These are phyloP conservation scores for Melanotaenia nigrans DNA, from an alignment of 2,797 vertebrate genomes.

Conservation along the genomic window DNA sequence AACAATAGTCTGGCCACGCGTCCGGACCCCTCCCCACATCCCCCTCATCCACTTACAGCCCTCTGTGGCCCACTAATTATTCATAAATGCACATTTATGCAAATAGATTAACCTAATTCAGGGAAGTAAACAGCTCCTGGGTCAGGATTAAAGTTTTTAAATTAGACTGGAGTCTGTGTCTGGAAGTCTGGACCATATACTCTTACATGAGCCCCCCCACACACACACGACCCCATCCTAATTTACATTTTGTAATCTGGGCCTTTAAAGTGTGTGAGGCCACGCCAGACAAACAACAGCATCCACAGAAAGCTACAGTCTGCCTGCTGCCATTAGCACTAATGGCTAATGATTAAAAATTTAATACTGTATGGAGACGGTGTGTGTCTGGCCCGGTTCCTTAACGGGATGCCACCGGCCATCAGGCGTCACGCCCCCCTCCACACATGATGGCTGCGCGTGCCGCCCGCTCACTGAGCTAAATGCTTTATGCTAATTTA, in stretches of 20 bases:
- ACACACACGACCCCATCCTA: constrained; percentile 23
- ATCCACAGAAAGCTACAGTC: constrained; percentile 55
- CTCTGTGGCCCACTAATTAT: constrained; percentile 81
- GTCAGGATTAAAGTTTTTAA: constrained; percentile 81
- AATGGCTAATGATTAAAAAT: constrained; percentile 77
- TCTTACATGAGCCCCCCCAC: constrained; percentile 33
- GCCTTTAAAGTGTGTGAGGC: constrained; percentile 54
- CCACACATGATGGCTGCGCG: constrained; percentile 26
- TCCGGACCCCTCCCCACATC: constrained; percentile 15
- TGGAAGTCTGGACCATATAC: constrained; percentile 72
- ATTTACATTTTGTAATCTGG: constrained; percentile 74
- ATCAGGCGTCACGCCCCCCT: constrained; percentile 24
- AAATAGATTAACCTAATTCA: constrained; percentile 88
- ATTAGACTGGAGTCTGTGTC: constrained; percentile 74
- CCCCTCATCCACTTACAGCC: constrained; percentile 15
- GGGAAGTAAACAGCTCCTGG: constrained; percentile 77
- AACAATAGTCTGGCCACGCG: constrained; percentile 80
- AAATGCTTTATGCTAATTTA: constrained; percentile 46
- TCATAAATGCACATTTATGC: constrained; percentile 86
- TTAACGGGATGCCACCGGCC: constrained; percentile 11
- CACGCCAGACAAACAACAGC: constrained; percentile 72
- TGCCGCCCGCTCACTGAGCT: constrained; percentile 20
- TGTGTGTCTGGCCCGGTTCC: constrained; percentile 53
- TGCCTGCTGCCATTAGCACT: constrained; percentile 61
- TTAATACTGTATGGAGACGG: constrained; percentile 47